Evolutionary conservation across 2,888 invertebrate species (phyloP).

Genomic region (Pantelozetes paolii): DNA sequence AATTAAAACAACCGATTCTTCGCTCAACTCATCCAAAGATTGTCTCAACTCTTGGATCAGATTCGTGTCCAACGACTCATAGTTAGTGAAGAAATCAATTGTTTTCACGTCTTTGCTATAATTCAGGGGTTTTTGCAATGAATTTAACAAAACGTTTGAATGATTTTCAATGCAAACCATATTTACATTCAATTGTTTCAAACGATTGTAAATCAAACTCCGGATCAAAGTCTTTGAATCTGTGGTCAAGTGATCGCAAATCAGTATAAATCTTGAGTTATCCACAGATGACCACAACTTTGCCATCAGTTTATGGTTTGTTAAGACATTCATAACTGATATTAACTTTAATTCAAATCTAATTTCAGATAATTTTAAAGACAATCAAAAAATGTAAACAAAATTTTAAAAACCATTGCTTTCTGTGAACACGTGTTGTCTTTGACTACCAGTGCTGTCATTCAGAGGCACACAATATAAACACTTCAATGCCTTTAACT

Average conservation of each 20-base stretch:
- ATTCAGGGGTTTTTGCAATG: neutral
- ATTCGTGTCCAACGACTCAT: neutral
- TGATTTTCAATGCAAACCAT: conserved; percentile 2
- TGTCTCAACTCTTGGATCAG: neutral
- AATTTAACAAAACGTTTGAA: neutral
- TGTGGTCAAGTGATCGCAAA: conserved; percentile 8
- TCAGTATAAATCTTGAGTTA: conserved; percentile 8
- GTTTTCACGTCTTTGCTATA: neutral
- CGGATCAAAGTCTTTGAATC: neutral
- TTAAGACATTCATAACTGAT: conserved; percentile 19
- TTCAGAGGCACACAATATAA: too few relatives aligned
- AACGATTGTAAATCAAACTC: conserved; percentile 5
- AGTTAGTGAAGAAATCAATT: conserved; percentile 16
- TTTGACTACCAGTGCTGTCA: too few relatives aligned
- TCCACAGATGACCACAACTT: neutral
- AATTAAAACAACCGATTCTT: conserved; percentile 5
- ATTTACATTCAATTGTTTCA: conserved; percentile 2
- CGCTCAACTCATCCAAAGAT: neutral
- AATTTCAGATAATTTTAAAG: too few relatives aligned
- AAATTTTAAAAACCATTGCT: too few relatives aligned
- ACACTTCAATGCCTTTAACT: too few relatives aligned
- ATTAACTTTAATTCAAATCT: too few relatives aligned
- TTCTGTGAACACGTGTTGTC: too few relatives aligned
- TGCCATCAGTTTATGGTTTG: conserved; percentile 7
- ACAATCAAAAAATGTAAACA: too few relatives aligned